Evolutionary conservation across 2,797 vertebrate genomes (phyloP).

Genomic region (Yasuhikotakia modesta): DNA sequence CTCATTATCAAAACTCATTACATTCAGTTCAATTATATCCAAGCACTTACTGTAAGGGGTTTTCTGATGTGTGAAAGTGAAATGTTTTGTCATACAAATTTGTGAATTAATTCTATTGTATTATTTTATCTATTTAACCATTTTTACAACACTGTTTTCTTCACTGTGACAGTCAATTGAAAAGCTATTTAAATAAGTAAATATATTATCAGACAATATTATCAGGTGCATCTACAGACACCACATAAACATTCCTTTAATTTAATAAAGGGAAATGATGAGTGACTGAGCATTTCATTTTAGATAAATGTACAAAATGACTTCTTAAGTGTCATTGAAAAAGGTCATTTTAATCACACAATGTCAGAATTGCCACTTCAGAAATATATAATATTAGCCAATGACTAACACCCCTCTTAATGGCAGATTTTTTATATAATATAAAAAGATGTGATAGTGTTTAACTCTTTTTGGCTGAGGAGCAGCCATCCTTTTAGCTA

Average conservation of each 20-base stretch:
- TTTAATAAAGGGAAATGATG: no score
- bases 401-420: not conserved
- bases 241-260: no score
- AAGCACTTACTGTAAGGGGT: no score
- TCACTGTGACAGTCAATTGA: no score
- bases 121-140: not conserved
- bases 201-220: no score
- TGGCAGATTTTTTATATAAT: not conserved
- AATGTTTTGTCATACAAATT: no score
- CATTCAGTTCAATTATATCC: no score
- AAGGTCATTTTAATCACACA: not conserved
- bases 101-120: conserved; percentile 6
- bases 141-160: not conserved
- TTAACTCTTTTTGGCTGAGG: conserved; percentile 5
- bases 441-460: not conserved
- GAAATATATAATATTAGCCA: not conserved
- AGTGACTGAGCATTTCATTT: not conserved
- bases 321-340: not conserved
- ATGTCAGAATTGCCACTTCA: not conserved
- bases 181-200: no score
- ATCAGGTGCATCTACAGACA: no score
- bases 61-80: no score
- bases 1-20: no score
- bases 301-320: not conserved
- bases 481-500: conserved; percentile 29